These are phyloP conservation scores for Rhizoglyphus robini DNA, from an alignment of 1,140 invertebrate genomes.

Conservation along the genomic window DNA sequence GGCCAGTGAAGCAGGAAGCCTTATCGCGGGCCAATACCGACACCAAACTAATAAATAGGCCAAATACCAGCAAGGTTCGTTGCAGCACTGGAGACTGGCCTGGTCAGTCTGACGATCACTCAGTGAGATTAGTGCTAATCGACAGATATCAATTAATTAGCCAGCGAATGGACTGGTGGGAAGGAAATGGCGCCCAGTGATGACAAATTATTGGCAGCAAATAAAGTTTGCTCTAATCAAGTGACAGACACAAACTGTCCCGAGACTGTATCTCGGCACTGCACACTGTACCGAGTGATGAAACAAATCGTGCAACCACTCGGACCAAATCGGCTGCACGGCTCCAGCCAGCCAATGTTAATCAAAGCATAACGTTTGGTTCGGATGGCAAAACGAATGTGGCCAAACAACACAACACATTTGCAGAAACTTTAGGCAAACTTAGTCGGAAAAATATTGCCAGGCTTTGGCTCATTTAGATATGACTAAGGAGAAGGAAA, in stretches of 20 bases:
- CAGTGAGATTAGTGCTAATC: too few species aligned
- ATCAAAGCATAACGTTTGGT: background rate
- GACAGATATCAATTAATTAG: too few species aligned
- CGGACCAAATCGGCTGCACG: background rate
- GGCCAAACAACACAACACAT: background rate
- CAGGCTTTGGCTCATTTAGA: background rate
- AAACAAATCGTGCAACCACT: background rate
- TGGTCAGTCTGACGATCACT: too few species aligned
- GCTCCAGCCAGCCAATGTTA: background rate
- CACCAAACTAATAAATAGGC: too few species aligned
- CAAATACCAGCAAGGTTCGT: too few species aligned
- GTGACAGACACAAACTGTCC: constrained; percentile 12
- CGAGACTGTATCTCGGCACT: background rate
- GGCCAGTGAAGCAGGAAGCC: too few species aligned
- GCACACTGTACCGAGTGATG: background rate
- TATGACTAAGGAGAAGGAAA: background rate
- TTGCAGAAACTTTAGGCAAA: background rate
- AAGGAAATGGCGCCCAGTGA: too few species aligned
- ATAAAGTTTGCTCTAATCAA: constrained; percentile 3
- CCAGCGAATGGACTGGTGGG: too few species aligned
- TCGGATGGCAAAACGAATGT: background rate
- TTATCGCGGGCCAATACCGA: too few species aligned
- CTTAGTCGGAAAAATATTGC: too few species aligned
- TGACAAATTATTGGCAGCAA: background rate
- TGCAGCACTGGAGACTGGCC: too few species aligned